Evolutionary conservation across 2,113 vertebrate genomes (phyloP).

Genomic region (Dasyprocta punctata): DNA sequence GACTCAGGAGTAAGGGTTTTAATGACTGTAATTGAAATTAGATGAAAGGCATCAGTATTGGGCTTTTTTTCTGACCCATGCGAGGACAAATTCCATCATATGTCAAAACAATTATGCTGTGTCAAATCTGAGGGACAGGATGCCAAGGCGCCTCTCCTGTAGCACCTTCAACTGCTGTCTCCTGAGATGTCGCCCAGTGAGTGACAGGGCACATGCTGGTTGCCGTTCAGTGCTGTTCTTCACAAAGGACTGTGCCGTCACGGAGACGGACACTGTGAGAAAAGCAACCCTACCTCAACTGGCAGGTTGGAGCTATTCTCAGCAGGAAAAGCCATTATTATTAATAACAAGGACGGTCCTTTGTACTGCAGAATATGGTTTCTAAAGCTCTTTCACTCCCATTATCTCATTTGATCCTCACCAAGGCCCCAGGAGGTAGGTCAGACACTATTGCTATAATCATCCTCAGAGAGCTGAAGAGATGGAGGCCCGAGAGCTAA

Average conservation of each 20-base stretch:
- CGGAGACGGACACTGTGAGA: not conserved
- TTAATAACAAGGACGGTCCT: slow-evolving; percentile 40
- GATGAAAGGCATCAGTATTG: slow-evolving; percentile 84
- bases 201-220: not conserved
- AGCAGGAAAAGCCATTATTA: slow-evolving; percentile 13
- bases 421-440: not conserved
- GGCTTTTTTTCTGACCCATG: slow-evolving; percentile 81
- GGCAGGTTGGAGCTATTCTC: not conserved
- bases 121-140: slow-evolving; percentile 65
- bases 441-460: not conserved
- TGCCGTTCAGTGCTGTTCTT: not conserved
- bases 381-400: slow-evolving; percentile 21
- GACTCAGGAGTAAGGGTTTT: slow-evolving; percentile 83
- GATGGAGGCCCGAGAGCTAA: not conserved
- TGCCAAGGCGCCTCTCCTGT: not conserved
- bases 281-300: not conserved
- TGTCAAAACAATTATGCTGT: slow-evolving; percentile 68
- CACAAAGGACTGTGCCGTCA: not conserved
- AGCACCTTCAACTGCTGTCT: slow-evolving; percentile 46
- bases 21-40: slow-evolving; percentile 87
- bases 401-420: slow-evolving; percentile 26
- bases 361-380: not conserved
- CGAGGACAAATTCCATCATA: slow-evolving; percentile 81
- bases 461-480: not conserved
- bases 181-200: slow-evolving; percentile 37